Evolutionary conservation across 2,888 invertebrate genomes (phyloP).

Genomic region (Sphecodes monilicornis): DNA sequence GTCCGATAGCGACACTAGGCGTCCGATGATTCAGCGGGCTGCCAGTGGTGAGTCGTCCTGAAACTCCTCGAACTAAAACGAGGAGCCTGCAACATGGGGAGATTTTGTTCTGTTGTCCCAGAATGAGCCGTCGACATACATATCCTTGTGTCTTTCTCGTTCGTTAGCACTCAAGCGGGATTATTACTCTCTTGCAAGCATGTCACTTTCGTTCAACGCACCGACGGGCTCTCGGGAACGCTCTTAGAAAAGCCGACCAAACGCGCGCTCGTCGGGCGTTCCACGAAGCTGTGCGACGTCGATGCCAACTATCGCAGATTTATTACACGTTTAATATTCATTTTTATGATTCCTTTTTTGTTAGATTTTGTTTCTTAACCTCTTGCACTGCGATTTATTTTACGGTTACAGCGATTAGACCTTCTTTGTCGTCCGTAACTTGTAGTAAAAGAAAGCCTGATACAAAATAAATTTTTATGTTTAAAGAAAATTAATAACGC

Average conservation of each 20-base stretch:
- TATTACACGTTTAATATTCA: background rate
- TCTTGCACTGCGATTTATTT: background rate
- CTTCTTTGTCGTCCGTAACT: background rate
- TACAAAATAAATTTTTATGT: background rate
- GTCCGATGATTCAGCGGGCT: constrained; percentile 82
- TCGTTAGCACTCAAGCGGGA: constrained; percentile 53
- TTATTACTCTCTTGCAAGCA: constrained; percentile 56
- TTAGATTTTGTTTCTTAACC: background rate
- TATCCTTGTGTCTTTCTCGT: constrained; percentile 57
- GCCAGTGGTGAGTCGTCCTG: constrained; percentile 83
- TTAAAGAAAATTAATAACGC: background rate
- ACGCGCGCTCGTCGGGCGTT: background rate
- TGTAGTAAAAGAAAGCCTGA: background rate
- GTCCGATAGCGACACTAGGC: constrained; percentile 82
- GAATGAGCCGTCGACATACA: constrained; percentile 63
- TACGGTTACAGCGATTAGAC: background rate
- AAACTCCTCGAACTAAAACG: constrained; percentile 45
- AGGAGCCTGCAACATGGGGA: constrained; percentile 66
- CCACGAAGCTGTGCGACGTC: constrained; percentile 42
- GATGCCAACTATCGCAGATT: constrained; percentile 15
- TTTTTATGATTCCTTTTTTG: background rate
- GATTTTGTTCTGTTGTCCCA: constrained; percentile 63
- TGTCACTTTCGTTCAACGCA: constrained; percentile 50
- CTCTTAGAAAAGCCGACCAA: background rate
- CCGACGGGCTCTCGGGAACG: constrained; percentile 22